Percentiles rank a stretch among this genome's conserved stretches.
Conservation (phyloP, 2,113 vertebrate species). For the Bettongia penicillata region DNA sequence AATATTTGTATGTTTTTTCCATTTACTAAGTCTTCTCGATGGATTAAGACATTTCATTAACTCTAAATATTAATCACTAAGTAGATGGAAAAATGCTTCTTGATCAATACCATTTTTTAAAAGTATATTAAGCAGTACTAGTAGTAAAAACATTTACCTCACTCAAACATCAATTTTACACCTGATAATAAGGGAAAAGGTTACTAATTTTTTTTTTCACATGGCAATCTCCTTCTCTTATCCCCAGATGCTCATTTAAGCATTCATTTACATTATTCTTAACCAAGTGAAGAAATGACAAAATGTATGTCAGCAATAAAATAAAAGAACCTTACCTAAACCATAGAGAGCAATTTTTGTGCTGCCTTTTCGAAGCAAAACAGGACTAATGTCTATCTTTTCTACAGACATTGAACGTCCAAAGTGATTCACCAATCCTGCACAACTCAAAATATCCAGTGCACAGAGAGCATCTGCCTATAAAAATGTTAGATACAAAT, state of each 20-base stretch:
- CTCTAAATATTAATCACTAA: constrained; percentile 1
- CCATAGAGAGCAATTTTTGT: constrained; percentile 95
- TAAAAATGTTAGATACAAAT: constrained; percentile 54
- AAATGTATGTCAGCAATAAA: constrained; percentile 25
- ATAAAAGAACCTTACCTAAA: constrained; percentile 88
- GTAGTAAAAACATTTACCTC: neutral
- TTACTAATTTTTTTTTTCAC: neutral
- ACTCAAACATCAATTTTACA: constrained; percentile 1
- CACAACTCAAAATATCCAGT: constrained; percentile 94
- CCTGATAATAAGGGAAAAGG: neutral
- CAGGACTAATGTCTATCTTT: constrained; percentile 94
- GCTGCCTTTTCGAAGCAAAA: constrained; percentile 94
- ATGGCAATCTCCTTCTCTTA: neutral
- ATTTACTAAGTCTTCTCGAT: neutral
- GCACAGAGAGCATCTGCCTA: constrained; percentile 95
- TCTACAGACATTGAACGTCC: constrained; percentile 94
- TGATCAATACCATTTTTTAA: constrained; percentile 1
- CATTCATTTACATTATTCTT: neutral
- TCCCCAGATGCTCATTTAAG: constrained; percentile 21
- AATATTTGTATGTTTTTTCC: neutral
- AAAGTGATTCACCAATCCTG: constrained; percentile 96
- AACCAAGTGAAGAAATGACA: neutral
- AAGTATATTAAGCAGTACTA: constrained; percentile 28
- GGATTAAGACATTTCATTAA: neutral
- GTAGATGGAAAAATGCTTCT: constrained; percentile 5